Conservation (phyloP, 2,113 vertebrate genomes). For the Thunnus maccoyii region DNA sequence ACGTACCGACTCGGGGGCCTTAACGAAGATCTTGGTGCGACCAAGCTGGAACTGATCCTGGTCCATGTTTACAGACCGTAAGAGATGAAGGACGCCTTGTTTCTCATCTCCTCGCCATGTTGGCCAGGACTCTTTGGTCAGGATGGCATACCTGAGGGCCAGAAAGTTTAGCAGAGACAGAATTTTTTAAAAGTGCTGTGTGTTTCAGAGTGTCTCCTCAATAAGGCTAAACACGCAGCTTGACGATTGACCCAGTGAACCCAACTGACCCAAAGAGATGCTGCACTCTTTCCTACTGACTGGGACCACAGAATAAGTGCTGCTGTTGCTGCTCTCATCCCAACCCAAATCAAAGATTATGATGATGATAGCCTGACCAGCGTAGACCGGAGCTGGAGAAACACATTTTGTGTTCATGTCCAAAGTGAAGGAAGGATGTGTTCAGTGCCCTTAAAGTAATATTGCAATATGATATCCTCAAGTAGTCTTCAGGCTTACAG, state of each 20-base stretch:
- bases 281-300: not conserved
- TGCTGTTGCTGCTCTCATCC: no score
- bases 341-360: no score
- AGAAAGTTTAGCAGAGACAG: not conserved
- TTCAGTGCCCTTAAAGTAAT: no score
- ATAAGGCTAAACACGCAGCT: not conserved
- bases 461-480: no score
- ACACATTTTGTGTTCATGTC: no score
- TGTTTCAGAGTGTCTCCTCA: not conserved
- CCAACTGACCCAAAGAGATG: not conserved
- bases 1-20: slow-evolving; percentile 97
- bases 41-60: slow-evolving; percentile 97
- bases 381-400: no score
- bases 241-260: not conserved
- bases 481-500: no score
- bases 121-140: slow-evolving; percentile 98
- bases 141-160: slow-evolving; percentile 92
- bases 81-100: slow-evolving; percentile 93
- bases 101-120: slow-evolving; percentile 95
- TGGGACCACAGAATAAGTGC: not conserved
- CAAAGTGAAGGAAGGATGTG: no score
- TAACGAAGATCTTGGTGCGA: slow-evolving; percentile 94
- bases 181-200: not conserved
- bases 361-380: no score
- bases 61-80: slow-evolving; percentile 96